Evolutionary conservation across 2,888 invertebrate species (phyloP), one percentile per base, ranked within the genome.

Genomic region (Amphipyra berbera): DNA sequence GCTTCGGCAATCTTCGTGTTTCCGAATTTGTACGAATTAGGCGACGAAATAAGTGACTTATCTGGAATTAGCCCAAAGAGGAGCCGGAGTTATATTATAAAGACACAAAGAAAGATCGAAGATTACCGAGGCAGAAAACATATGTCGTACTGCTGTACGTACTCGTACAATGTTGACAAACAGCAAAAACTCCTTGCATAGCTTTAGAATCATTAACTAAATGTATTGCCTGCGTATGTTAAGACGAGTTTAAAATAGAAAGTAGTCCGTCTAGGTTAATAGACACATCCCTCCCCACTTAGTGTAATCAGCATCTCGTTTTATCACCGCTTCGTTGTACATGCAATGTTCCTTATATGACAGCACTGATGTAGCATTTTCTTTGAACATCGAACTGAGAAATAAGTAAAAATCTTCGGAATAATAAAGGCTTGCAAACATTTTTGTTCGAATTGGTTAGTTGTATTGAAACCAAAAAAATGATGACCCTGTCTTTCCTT

Each of bases 211-310:
- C 65, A 74, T 74, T 76, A 79, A 68, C 77, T 71, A 63, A 79
- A 78, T 79, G 62, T 67, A 69, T 69, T 69, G 61, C 61, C 61
- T 65, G 37, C 33, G 59, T 77, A 69, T 67, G 77, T 72, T 69
- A 74, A 69, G 79, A 78, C 78, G 48, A 68, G 78, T 79, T 77
- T 78, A 69, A 69, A 72, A 64, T 78, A 78, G 78, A 78, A 77
- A 79, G 79, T 78, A 69, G 78, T 69, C 54, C 35, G 62, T 53
- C 69, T 71, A 62, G 72, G 67, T 49, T 72, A 74, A 74, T 79
- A 62, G 65, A 75, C 61, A 69, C 71, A 79, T 70, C 79, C 79
- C 68, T 78, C 61, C 79, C 53, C 62, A 47, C 40, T 67, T 54
- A 13, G 68, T 42, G 44, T 56, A 69, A 76, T 73, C 63, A 72